Evolutionary conservation across 2,113 vertebrate species (phyloP).

Genomic region (Leucoraja erinaceus): DNA sequence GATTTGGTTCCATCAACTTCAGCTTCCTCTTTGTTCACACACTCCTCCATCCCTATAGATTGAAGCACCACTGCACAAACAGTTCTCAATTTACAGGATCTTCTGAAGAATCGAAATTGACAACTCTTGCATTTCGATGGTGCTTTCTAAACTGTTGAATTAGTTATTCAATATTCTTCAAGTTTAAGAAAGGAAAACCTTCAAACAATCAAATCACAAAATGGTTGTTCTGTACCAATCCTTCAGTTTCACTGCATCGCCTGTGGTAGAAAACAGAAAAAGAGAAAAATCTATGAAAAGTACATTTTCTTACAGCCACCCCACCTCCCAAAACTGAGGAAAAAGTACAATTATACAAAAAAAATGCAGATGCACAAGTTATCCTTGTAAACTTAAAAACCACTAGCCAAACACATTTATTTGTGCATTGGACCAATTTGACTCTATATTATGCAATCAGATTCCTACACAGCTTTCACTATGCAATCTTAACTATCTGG

Average conservation of each 20-base stretch:
- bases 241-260: background rate
- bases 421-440: background rate
- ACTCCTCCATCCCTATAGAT: slow-evolving; percentile 14
- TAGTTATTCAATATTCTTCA: background rate
- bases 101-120: background rate
- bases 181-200: background rate
- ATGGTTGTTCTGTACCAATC: slow-evolving; percentile 5
- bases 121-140: background rate
- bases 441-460: background rate
- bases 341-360: background rate
- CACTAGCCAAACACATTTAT: background rate
- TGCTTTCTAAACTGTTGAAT: background rate
- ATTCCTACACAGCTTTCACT: background rate
- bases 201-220: background rate
- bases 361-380: background rate
- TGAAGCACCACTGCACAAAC: background rate
- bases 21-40: background rate
- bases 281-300: background rate
- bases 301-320: background rate
- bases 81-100: background rate
- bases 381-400: background rate
- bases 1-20: background rate
- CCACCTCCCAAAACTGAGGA: no score
- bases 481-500: background rate
- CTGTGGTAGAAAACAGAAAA: slow-evolving; percentile 21